Conservation (phyloP, 2,113 vertebrate genomes). For the Podiceps cristatus region DNA sequence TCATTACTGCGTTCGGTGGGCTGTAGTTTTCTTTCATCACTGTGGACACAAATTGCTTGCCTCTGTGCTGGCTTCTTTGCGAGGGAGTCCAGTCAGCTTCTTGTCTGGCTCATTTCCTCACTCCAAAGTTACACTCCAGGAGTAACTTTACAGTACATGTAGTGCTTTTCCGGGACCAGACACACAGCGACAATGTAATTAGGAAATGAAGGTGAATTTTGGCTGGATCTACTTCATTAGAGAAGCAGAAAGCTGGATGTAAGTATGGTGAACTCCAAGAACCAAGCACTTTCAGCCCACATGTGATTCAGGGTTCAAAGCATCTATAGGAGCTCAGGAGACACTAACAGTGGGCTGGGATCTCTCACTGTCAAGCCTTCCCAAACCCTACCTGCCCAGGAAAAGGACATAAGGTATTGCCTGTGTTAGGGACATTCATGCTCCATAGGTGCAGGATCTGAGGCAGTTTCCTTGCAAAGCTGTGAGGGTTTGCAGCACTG, state of each 20-base stretch:
- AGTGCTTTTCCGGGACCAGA: neutral
- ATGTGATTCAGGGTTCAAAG: neutral
- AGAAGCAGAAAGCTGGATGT: neutral
- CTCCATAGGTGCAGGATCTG: neutral
- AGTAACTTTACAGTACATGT: neutral
- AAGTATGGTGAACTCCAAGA: neutral
- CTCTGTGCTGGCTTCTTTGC: neutral
- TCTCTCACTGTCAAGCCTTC: neutral
- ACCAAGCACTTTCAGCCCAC: fast-evolving
- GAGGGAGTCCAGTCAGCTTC: neutral
- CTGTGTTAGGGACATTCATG: fast-evolving
- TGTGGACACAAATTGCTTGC: neutral
- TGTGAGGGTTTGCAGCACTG: neutral
- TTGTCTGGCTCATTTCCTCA: neutral
- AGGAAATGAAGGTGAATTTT: neutral
- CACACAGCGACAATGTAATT: neutral
- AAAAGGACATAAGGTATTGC: fast-evolving
- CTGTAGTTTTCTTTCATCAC: neutral
- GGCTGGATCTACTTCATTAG: neutral
- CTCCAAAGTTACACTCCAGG: neutral
- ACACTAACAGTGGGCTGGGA: neutral
- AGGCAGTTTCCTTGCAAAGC: neutral
- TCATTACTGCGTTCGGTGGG: neutral
- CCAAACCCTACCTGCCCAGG: neutral
- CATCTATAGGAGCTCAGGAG: neutral